Evolutionary conservation across 2,797 vertebrate species (phyloP).

Genomic region (Enteromius paludinosus): DNA sequence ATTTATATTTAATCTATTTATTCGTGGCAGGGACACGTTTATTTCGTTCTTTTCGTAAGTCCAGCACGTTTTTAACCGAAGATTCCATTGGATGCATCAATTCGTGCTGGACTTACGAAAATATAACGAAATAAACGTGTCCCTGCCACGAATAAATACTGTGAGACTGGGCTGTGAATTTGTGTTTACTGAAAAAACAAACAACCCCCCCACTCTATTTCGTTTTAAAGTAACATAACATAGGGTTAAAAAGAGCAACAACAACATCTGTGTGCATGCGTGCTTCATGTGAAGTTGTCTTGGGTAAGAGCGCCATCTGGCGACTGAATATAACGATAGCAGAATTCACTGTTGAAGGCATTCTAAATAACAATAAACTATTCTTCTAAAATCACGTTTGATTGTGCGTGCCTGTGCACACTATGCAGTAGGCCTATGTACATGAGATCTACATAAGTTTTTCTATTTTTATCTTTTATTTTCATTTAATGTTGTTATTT

Average conservation of each 20-base stretch:
- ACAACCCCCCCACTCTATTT: not conserved
- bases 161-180: too few relatives aligned
- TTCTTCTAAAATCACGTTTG: not conserved
- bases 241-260: not conserved
- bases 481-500: not conserved
- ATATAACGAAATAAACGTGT: too few relatives aligned
- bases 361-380: not conserved
- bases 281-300: not conserved
- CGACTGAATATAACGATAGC: not conserved
- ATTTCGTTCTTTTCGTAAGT: too few relatives aligned
- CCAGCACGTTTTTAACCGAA: too few relatives aligned
- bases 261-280: not conserved
- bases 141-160: too few relatives aligned
- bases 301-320: slow-evolving; percentile 13
- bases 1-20: too few relatives aligned
- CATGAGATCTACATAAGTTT: not conserved
- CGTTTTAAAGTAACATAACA: not conserved
- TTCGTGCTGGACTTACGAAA: too few relatives aligned
- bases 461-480: not conserved
- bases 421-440: not conserved
- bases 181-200: not conserved
- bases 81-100: too few relatives aligned
- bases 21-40: too few relatives aligned
- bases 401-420: not conserved
- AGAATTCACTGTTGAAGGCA: not conserved